Conservation (phyloP, 2,113 vertebrate species). For the Cynopterus brachyotis region DNA sequence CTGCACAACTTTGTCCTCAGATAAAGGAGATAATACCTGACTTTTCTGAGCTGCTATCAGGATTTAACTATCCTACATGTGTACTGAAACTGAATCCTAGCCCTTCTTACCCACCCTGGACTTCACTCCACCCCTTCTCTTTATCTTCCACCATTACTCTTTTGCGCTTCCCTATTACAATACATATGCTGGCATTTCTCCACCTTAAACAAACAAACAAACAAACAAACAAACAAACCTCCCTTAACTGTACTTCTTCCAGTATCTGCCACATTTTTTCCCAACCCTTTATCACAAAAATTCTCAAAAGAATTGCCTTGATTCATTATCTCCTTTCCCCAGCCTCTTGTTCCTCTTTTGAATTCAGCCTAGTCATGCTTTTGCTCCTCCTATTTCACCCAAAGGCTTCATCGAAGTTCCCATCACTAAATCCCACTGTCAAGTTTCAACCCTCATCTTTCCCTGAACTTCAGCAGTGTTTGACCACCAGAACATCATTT, state of each 20-base stretch:
- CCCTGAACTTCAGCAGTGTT: neutral
- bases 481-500: neutral
- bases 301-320: neutral
- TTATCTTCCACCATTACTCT: neutral
- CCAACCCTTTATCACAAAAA: neutral
- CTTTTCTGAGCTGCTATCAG: neutral
- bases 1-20: neutral
- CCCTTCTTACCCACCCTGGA: neutral
- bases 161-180: neutral
- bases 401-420: neutral
- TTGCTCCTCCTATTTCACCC: neutral
- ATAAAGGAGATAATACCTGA: neutral
- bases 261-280: neutral
- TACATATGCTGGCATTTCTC: neutral
- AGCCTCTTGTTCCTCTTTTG: neutral
- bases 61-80: neutral
- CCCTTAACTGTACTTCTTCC: neutral
- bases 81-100: neutral
- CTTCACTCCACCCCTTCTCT: rapidly evolving
- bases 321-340: neutral
- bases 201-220: neutral
- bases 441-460: neutral
- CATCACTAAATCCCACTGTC: neutral
- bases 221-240: neutral
- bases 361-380: neutral